These are phyloP conservation scores for Meiosimyza platycephala DNA, from an alignment of 2,888 invertebrate genomes.

Conservation along the genomic window DNA sequence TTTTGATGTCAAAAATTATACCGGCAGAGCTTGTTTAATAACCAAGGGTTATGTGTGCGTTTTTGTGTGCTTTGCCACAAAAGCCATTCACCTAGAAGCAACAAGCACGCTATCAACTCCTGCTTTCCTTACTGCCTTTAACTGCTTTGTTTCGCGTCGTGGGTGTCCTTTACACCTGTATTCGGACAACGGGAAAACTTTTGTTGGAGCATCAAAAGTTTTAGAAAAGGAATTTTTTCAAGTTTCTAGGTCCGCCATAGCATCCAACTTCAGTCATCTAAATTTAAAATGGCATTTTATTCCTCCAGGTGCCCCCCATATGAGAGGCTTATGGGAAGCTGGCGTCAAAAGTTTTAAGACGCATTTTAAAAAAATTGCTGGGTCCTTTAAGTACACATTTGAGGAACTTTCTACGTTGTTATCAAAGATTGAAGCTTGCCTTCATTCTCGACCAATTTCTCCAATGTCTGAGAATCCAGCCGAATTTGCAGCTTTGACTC, in stretches of 20 bases:
- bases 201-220: slow-evolving; percentile 38
- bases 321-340: slow-evolving; percentile 30
- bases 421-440: not conserved
- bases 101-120: too few species aligned
- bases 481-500: slow-evolving; percentile 18
- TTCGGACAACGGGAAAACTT: slow-evolving; percentile 11
- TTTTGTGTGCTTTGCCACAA: too few species aligned
- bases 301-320: slow-evolving; percentile 35
- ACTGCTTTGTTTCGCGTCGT: too few species aligned
- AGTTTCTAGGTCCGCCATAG: not conserved
- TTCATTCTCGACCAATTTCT: slow-evolving; percentile 37
- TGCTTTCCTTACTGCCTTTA: too few species aligned
- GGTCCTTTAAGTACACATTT: slow-evolving; percentile 33
- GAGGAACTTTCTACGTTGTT: slow-evolving; percentile 39
- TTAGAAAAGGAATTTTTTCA: slow-evolving; percentile 29
- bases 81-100: too few species aligned
- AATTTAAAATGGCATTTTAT: slow-evolving; percentile 40
- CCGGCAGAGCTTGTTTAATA: too few species aligned
- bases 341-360: slow-evolving; percentile 38
- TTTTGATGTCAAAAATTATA: too few species aligned
- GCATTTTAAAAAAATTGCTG: slow-evolving; percentile 35
- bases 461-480: slow-evolving; percentile 12
- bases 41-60: too few species aligned
- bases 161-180: too few species aligned
- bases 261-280: too few species aligned